Conservation (phyloP, 2,888 invertebrate species). For the Erebia palarica region DNA sequence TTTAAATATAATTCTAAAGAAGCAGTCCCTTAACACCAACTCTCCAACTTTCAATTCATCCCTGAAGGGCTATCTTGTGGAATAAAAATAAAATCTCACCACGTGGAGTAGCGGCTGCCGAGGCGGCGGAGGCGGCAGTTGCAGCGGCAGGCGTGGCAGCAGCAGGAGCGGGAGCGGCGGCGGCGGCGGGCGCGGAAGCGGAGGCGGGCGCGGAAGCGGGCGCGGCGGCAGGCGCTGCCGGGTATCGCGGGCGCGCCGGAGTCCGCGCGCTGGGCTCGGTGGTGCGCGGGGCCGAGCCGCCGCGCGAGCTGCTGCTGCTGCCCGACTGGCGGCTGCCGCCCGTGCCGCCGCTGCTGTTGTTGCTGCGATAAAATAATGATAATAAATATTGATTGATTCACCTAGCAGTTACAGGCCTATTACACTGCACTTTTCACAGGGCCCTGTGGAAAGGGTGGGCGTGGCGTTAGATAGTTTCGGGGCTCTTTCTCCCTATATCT, state of each 20-base stretch:
- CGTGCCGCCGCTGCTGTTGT: slow-evolving; percentile 64
- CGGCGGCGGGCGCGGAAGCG: slow-evolving; percentile 49
- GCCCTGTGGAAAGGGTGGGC: too few relatives aligned
- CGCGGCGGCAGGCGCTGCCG: slow-evolving; percentile 50
- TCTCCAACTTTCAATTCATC: too few relatives aligned
- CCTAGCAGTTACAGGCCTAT: too few relatives aligned
- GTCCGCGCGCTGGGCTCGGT: slow-evolving; percentile 51
- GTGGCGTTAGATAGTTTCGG: too few relatives aligned
- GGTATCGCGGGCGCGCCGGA: slow-evolving; percentile 44
- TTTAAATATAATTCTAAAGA: too few relatives aligned
- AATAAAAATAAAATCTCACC: background rate
- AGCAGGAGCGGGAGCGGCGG: slow-evolving; percentile 52
- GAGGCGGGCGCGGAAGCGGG: slow-evolving; percentile 46
- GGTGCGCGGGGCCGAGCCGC: slow-evolving; percentile 70
- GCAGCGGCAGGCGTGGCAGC: slow-evolving; percentile 45
- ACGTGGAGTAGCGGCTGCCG: slow-evolving; percentile 31
- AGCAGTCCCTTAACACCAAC: too few relatives aligned
- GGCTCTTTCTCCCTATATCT: too few relatives aligned
- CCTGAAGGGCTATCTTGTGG: too few relatives aligned
- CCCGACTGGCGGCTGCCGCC: slow-evolving; percentile 55
- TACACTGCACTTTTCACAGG: too few relatives aligned
- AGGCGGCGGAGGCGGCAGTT: slow-evolving; percentile 47
- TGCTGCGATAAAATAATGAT: slow-evolving; percentile 46
- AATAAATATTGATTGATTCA: too few relatives aligned
- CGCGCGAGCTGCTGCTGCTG: slow-evolving; percentile 73